Conservation (phyloP, 1,140 invertebrate genomes). For the Gonatopus flavifemur region DNA sequence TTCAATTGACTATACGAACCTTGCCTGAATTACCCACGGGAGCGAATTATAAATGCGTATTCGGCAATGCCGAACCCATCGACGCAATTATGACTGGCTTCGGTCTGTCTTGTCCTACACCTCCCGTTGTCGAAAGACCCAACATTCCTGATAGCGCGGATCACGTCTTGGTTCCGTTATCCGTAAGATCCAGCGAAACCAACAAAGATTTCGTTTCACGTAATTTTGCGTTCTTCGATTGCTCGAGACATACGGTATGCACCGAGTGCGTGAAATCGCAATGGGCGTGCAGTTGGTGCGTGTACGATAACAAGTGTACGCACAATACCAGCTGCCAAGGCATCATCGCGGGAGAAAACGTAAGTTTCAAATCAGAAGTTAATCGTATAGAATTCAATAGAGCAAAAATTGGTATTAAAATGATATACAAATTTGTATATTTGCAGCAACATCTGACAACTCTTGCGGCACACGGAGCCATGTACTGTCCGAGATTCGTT, state of each 20-base stretch:
- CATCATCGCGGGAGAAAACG: conserved; percentile 82
- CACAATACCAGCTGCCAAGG: conserved; percentile 83
- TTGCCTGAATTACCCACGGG: conserved; percentile 84
- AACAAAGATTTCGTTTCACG: conserved; percentile 94
- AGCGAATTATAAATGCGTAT: conserved; percentile 93
- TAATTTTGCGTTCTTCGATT: conserved; percentile 94
- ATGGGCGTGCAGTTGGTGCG: conserved; percentile 95
- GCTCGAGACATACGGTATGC: conserved; percentile 83
- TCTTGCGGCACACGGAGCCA: conserved; percentile 71
- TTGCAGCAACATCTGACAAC: conserved; percentile 70
- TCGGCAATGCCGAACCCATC: conserved; percentile 79
- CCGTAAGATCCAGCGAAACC: conserved; percentile 89
- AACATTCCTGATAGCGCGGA: conserved; percentile 79
- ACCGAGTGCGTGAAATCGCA: conserved; percentile 82
- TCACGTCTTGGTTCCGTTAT: conserved; percentile 88
- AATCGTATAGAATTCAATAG: not conserved
- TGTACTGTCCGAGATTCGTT: conserved; percentile 80
- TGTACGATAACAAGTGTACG: conserved; percentile 92
- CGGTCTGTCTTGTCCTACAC: conserved; percentile 85
- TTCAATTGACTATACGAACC: conserved; percentile 86
- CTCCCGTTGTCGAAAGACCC: conserved; percentile 74
- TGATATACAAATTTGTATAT: conserved; percentile 1
- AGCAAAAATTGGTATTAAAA: too few species aligned
- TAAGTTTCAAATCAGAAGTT: conserved; percentile 59
- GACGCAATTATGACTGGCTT: conserved; percentile 79